phyloP scores from a whole-genome alignment of 1,140 invertebrate genomes.

The Drosophila fuyamai region DNA sequence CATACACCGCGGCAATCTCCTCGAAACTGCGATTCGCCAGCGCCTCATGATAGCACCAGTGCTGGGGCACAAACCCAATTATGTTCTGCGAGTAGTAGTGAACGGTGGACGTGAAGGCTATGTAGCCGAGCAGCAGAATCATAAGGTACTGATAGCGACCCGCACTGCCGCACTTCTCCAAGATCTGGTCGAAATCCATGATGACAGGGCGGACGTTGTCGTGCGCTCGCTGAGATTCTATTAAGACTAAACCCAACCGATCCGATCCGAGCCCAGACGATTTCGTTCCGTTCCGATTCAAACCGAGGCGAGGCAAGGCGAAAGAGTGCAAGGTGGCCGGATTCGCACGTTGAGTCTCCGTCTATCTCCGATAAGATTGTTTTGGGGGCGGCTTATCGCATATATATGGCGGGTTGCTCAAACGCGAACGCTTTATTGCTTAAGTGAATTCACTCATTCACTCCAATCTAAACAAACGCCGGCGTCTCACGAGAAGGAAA shows the following conservation, averaged over 20 bases:
- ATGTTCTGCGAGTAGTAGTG: slow-evolving; percentile 87
- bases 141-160: slow-evolving; percentile 87
- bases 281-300: neutral
- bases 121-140: slow-evolving; percentile 86
- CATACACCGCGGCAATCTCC: slow-evolving; percentile 64
- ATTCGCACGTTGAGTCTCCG: slow-evolving; percentile 39
- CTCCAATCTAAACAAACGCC: slow-evolving; percentile 66
- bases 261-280: neutral
- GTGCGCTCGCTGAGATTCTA: slow-evolving; percentile 63
- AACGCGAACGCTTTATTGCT: slow-evolving; percentile 68
- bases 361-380: slow-evolving; percentile 65
- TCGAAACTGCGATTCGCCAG: slow-evolving; percentile 61
- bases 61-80: slow-evolving; percentile 85
- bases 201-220: neutral
- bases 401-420: slow-evolving; percentile 16
- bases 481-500: slow-evolving; percentile 31
- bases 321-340: slow-evolving; percentile 28
- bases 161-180: slow-evolving; percentile 87
- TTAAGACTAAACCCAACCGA: slow-evolving; percentile 56
- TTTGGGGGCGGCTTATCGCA: slow-evolving; percentile 54
- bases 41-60: slow-evolving; percentile 82
- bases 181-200: slow-evolving; percentile 86
- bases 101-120: slow-evolving; percentile 85
- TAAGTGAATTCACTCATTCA: slow-evolving; percentile 68
- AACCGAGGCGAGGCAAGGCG: slow-evolving; percentile 4